phyloP scores from a whole-genome alignment of 1,140 invertebrate species.

The Musca domestica region DNA sequence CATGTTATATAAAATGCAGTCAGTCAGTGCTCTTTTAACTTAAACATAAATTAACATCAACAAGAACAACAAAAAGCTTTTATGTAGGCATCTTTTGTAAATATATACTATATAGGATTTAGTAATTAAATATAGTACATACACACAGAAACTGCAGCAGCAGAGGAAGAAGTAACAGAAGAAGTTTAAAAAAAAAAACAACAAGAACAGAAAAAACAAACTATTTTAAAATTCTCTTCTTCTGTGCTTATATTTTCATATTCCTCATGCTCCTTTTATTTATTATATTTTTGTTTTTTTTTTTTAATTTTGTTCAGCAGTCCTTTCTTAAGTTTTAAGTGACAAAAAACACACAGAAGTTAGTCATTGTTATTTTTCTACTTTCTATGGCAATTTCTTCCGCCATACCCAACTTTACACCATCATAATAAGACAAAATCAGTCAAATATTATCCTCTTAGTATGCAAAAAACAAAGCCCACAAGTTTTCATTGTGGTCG shows the following conservation, averaged over 20 bases:
- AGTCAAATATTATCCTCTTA: no score
- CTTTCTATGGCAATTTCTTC: no score
- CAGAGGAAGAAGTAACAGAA: neutral
- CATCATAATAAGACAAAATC: no score
- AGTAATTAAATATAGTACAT: conserved; percentile 4
- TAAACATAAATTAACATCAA: neutral
- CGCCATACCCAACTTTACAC: no score
- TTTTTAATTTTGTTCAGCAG: neutral
- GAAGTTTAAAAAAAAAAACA: neutral
- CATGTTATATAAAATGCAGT: neutral
- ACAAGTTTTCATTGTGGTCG: conserved; percentile 13
- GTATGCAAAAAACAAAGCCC: neutral
- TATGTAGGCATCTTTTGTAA: conserved; percentile 19
- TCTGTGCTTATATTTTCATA: neutral
- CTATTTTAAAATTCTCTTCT: conserved; percentile 2
- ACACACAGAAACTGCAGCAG: no score
- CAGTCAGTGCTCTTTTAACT: conserved; percentile 10
- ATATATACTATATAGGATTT: conserved; percentile 12
- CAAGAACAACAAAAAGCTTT: conserved; percentile 12
- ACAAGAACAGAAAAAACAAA: neutral
- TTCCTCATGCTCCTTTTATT: no score
- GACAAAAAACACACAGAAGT: conserved; percentile 3
- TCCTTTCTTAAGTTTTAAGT: conserved; percentile 10
- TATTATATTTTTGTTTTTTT: neutral
- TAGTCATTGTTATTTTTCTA: conserved; percentile 8